phyloP scores from a whole-genome alignment of 2,888 invertebrate species.

The Caenorhabditis virilis region DNA sequence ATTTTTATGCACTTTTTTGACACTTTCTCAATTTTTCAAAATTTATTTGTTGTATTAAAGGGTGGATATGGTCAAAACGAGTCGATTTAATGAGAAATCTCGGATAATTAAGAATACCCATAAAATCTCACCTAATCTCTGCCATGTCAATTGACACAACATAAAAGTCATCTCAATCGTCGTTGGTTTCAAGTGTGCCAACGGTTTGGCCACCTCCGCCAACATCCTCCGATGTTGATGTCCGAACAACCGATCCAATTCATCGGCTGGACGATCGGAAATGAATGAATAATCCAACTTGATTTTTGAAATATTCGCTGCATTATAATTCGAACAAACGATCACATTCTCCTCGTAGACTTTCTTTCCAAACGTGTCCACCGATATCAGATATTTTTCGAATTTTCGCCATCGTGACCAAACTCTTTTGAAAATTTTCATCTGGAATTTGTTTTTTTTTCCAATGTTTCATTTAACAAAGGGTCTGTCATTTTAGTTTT shows the following conservation, averaged over 20 bases:
- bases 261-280: constrained; percentile 21
- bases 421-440: constrained; percentile 29
- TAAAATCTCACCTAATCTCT: constrained; percentile 19
- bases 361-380: constrained; percentile 27
- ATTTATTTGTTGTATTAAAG: too few species aligned
- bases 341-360: constrained; percentile 28
- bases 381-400: constrained; percentile 32
- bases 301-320: constrained; percentile 18
- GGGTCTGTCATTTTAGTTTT: too few species aligned
- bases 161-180: constrained; percentile 36
- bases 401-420: constrained; percentile 32
- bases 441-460: constrained; percentile 4
- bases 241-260: constrained; percentile 25
- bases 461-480: too few species aligned
- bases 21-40: too few species aligned
- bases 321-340: constrained; percentile 30
- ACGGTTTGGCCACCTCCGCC: constrained; percentile 23
- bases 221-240: constrained; percentile 20
- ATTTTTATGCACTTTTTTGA: too few species aligned
- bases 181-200: constrained; percentile 19
- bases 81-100: too few species aligned
- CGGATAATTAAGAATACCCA: neutral
- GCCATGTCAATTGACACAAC: constrained; percentile 33
- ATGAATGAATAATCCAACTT: constrained; percentile 29
- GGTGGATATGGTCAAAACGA: too few species aligned